phyloP scores from a whole-genome alignment of 2,113 vertebrate species.

The Gallinago media region DNA sequence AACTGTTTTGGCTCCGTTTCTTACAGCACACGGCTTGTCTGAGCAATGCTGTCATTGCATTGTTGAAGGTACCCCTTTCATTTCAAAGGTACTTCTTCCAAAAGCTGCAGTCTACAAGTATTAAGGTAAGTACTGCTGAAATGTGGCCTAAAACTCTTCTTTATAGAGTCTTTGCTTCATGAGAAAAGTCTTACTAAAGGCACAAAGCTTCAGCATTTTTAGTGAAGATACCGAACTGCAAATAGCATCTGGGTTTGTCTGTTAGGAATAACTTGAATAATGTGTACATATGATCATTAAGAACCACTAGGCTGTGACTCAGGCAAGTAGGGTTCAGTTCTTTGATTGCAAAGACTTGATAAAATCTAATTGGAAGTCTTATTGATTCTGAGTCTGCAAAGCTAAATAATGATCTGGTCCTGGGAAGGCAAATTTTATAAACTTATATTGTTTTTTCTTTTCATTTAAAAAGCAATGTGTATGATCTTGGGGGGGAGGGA shows the following conservation, averaged over 20 bases:
- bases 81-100: conserved; percentile 99
- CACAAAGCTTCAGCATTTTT: neutral
- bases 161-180: neutral
- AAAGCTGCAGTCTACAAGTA: conserved; percentile 97
- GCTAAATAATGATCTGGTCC: neutral
- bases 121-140: conserved; percentile 83
- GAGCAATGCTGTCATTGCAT: conserved; percentile 90
- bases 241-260: conserved; percentile 8
- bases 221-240: neutral
- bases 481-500: neutral
- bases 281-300: neutral
- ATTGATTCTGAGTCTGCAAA: neutral
- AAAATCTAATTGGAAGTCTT: neutral
- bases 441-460: neutral
- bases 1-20: conserved; percentile 13
- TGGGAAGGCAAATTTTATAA: neutral
- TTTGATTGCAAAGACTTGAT: neutral
- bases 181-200: neutral
- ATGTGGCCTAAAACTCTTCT: neutral
- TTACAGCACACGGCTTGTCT: conserved; percentile 93
- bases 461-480: neutral
- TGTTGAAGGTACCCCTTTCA: conserved; percentile 95
- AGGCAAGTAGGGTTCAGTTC: neutral
- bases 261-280: neutral
- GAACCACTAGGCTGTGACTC: neutral